Evolutionary conservation across 2,888 invertebrate genomes (phyloP), one percentile per base, ranked within the genome.

Genomic region (Patella caerulea): DNA sequence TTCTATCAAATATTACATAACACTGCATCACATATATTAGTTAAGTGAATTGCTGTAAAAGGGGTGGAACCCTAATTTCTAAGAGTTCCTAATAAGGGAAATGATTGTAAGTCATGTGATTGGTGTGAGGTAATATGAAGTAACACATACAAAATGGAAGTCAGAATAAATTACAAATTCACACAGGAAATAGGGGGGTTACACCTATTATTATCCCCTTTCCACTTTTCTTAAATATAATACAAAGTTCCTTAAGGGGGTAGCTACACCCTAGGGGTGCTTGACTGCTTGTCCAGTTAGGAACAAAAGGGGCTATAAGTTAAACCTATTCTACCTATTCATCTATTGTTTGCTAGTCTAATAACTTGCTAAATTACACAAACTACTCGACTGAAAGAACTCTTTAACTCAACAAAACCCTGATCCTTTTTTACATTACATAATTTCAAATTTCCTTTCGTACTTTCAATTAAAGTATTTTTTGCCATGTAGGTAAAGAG

Each of bases 131-230:
- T 24, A 65, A 65, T 19, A 24, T 65, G 65, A 65, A 24, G 65
- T 65, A 19, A 65, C 24, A 45, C 45, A 9, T 45, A 45, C 45
- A 45, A 45, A 45, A 45, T 45, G 45, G 45, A 45, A 45, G 45
- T 45, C 45, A 45, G 45, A 45, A 45, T 45, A 45, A 45, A 65
- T 65, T 19, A 65, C 3, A 65, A 65, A 65, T 65, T 65, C 65
- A 65, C 65, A 65, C 65, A 65, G 65, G 65, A 65, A 65, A 65
- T 65, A 14, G 45, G 65, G 65, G 65, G 19, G 24, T 24, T 65
- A 65, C 65, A 45, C 65, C 24, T 65, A 65, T 65, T 65, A 65
- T 65, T 65, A 65, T 65, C 65, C 19, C 19, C 65, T 19, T 9
- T 24, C 19, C 14, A 19, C 65, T 24, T 24, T 65, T 65, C 19